Evolutionary conservation across 2,797 vertebrate genomes (phyloP), one percentile per base, ranked within the genome.

Genomic region (Gallinago stenura): DNA sequence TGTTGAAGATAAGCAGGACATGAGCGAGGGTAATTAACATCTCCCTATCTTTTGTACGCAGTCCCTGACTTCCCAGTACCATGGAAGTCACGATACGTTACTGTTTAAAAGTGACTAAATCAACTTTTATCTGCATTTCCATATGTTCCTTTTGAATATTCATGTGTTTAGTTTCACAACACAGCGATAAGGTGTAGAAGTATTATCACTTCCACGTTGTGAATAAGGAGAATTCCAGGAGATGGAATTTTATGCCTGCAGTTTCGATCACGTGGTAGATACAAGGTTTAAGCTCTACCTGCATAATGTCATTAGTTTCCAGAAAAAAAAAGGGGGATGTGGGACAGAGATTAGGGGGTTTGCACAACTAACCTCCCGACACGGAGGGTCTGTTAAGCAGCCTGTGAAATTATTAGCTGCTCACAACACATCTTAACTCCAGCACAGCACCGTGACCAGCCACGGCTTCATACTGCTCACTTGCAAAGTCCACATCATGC

Each of bases 51-150:
- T 84, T 53, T 69, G 33, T 43, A 41, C 51, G 33, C 62, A 90
- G 69, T 58, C 45, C 46, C 33, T 51, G n/a, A 1, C 7, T 51
- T 91, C 57, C 75, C 53, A 45, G 68, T 30, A 75, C 53, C 83
- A 37, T 39, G 39, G 39, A 39, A 39, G 39, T 39, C 39, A 39
- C 14, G 39, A 39, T 39, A 51, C 31, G 68, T 24, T 64, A 30
- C 15, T 81, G 28, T 15, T 85, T 89, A 70, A 83, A 56, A 85
- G 51, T 25, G 3, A 68, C 72, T 91, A 26, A 71, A 94, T 93
- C 83, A 83, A 53, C 46, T 91, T 91, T 75, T 93, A 87, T 68
- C 72, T 88, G 30, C 14, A 83, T 91, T 88, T 91, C 57, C 33
- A 28, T 35, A 45, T 43, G 41, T 71, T 86, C 69, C 57, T 83